Percentiles rank a stretch among this genome's conserved stretches.
These are phyloP conservation scores for Campoplex nolae DNA, from an alignment of 2,888 invertebrate genomes.

Conservation along the genomic window DNA sequence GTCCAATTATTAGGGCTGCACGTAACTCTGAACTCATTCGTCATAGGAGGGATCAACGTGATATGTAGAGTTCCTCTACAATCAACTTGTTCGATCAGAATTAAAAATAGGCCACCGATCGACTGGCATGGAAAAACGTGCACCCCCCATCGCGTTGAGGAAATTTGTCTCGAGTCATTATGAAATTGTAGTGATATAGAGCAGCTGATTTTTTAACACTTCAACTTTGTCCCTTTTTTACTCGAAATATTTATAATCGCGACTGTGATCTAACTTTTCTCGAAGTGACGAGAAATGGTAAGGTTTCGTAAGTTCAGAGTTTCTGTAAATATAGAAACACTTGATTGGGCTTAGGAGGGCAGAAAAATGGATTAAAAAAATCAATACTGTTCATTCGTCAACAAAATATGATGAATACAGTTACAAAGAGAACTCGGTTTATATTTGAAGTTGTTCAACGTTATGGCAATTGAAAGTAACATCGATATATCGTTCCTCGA, in stretches of 20 bases:
- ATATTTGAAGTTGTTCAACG: neutral
- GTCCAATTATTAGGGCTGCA: constrained; percentile 13
- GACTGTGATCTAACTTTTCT: too few species aligned
- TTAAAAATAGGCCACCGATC: constrained; percentile 1
- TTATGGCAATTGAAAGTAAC: constrained; percentile 51
- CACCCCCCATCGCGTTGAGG: constrained; percentile 28
- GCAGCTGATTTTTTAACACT: too few species aligned
- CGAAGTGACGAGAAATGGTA: too few species aligned
- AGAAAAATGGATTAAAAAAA: neutral
- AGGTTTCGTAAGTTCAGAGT: too few species aligned
- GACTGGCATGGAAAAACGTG: constrained; percentile 37
- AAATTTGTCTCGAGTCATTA: constrained; percentile 34
- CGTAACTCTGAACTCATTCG: constrained; percentile 23
- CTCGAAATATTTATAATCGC: too few species aligned
- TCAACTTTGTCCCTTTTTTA: too few species aligned
- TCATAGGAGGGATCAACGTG: too few species aligned
- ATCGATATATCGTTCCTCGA: constrained; percentile 22
- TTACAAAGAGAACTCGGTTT: neutral
- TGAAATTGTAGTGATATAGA: neutral
- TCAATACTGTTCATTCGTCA: neutral
- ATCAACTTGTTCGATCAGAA: neutral
- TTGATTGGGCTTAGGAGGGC: neutral
- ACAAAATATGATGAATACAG: neutral
- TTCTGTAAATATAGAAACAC: neutral
- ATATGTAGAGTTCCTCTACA: too few species aligned